Evolutionary conservation across 2,113 vertebrate species (phyloP), one percentile per base, ranked within the genome.

Genomic region (Ictalurus furcatus): DNA sequence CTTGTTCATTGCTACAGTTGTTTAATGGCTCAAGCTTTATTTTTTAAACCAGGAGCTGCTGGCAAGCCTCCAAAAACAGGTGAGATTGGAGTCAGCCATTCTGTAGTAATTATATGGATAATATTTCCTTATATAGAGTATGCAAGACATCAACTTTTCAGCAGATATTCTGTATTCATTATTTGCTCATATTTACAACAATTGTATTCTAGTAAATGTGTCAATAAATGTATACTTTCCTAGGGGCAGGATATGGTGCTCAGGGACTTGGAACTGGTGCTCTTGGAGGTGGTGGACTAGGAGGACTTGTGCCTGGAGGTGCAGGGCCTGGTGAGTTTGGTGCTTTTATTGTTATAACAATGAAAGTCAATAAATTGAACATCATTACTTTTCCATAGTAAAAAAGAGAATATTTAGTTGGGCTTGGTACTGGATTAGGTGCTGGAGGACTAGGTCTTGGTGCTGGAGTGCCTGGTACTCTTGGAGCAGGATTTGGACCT

Each of bases 191-290:
- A 80, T 58, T 54, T 56, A 9, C n/a, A 30, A 17, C 6, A 19
- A 23, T 21, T 58, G 19, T 9, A 80, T 7, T 80, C 21, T 34
- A 23, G 17, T 82, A 58, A 58, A 78, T 48, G 21, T 40, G 19
- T 52, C 11, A 28, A 28, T 52, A 52, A 52, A 30, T 80, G 6
- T 80, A 56, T 80, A n/a, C 23, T 56, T 80, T 56, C 13, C 52
- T 54, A 58, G 61, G 87, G 30, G 78, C 30, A 19, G 87, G 87
- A 23, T 23, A 28, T 58, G 79, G 87, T 21, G 59, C 78, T 34
- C 73, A 79, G 21, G 86, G 86, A 40, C 21, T 80, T 52, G 86
- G 86, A 81, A 52, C 63, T 67, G 86, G 86, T 44, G 76, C 86
- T 37, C 30, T 79, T 48, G 86, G 86, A 30, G 86, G 67, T 52